Base-by-base conservation (phyloP, 2,113 vertebrate genomes). In the Pardalotus punctatus region DNA sequence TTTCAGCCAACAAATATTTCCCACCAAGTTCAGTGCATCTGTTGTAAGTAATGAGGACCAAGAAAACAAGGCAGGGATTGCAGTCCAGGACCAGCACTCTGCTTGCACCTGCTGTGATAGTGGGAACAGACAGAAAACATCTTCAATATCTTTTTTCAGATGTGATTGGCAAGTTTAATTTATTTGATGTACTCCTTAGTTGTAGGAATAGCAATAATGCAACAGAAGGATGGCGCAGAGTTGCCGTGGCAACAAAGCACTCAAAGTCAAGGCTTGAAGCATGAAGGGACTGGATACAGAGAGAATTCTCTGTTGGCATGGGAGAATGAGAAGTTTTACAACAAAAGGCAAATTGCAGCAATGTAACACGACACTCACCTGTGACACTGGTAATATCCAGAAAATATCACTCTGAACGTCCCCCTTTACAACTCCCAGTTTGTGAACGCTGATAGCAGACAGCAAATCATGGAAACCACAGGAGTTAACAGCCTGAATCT, bases 81-180 rank as follows among this genome's bases (percentile, higher is more conserved):
- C 38, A 89, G 35, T 11, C 48, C 67, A 72, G 74, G 80, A 14
- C 29, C 9, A 56, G 43, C 16, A 8, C 54, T 73, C 42, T 78
- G 43, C 31, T 62, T 22, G 6, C 21, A 27, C 73, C 57, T 85
- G 54, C 38, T 83, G 1, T 16, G 45, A 42, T 81, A 73, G 12
- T 54, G 56, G 58, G 80, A 92, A 82, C 0, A 2, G 80, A 35
- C 38, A 56, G 50, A n/a, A 88, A 88, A 66, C 54, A 38, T 80
- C 72, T 82, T 69, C 77, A 80, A 2, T 9, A 79, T n/a, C 19
- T 87, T 57, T 87, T 95, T 86, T 47, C 10, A 66, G 66, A 25
- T 35, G 36, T 95, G 93, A 96, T 89, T 92, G 96, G 81, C 91
- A 90, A 51, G 76, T 91, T 96, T 94, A 94, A 95, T 96, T 96